Evolutionary conservation across 2,113 vertebrate species (phyloP), one percentile per base, ranked within the genome.

Genomic region (Phylloscopus whistleri): DNA sequence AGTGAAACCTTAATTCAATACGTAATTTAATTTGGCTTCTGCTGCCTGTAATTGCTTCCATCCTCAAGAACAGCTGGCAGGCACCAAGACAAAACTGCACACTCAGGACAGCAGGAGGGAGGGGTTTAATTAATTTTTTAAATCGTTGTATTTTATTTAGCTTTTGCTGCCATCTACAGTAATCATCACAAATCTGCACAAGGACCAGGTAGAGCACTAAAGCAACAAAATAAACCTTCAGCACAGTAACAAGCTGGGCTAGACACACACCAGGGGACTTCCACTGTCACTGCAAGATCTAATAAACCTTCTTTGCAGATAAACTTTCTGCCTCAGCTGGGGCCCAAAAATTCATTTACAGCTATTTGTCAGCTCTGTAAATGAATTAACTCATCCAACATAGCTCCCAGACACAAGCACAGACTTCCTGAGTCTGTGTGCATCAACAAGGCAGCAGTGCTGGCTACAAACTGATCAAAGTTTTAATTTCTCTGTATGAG

Each of bases 91-190:
- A 76, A 67, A 92, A 86, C 18, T 59, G 13, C 72, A 68, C 23
- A n/a, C 66, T 69, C 16, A 43, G 55, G 75, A 73, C 82, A 80
- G 59, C 53, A 52, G 44, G 19, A 37, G 75, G 82, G 41, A 87
- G 31, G 13, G 35, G n/a, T 52, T 89, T 82, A 41, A 91, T 68
- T 74, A 62, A 69, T 80, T 78, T 51, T 96, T 76, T 3, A 75
- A 59, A 77, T 67, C 31, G 41, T 23, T 26, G 81, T 85, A 66
- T 94, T 98, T 97, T 94, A 87, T 91, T 89, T 49, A 92, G 97
- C 95, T 90, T 98, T 94, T 98, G 97, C 98, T 98, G 98, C 98
- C 98, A 98, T 95, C 98, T 98, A 97, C 97, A 98, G 98, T 66
- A 97, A 80, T 90, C 70, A 82, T 21, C 85, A 72, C 87, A 85